phyloP scores from a whole-genome alignment of 1,140 invertebrate species.

The Trigoniulus corallinus region DNA sequence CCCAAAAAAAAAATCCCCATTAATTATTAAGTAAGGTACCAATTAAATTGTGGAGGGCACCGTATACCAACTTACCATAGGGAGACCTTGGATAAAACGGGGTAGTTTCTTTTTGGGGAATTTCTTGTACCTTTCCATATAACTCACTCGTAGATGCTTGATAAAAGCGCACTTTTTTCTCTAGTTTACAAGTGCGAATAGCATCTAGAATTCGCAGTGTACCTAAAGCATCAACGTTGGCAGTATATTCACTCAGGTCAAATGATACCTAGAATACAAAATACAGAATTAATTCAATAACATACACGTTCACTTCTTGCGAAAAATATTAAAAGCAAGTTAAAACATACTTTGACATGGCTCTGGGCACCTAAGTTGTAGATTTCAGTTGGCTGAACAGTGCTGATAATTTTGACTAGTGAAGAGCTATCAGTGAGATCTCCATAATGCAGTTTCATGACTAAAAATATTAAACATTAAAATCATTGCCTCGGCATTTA shows the following conservation, averaged over 20 bases:
- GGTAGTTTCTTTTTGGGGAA: slow-evolving; percentile 93
- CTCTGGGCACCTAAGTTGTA: slow-evolving; percentile 99
- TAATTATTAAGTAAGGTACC: not conserved
- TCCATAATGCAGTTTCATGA: slow-evolving; percentile 93
- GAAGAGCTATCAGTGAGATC: slow-evolving; percentile 98
- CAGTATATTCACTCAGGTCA: slow-evolving; percentile 96
- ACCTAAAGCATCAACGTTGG: slow-evolving; percentile 96
- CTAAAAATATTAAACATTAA: slow-evolving; percentile 16
- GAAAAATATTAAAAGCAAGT: not conserved
- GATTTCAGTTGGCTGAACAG: slow-evolving; percentile 78
- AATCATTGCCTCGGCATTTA: not conserved
- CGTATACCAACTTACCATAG: slow-evolving; percentile 53
- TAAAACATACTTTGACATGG: slow-evolving; percentile 47
- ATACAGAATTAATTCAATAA: not conserved
- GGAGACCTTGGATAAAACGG: slow-evolving; percentile 99
- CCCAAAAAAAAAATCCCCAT: not conserved
- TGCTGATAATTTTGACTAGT: slow-evolving; percentile 83
- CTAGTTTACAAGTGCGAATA: slow-evolving; percentile 76
- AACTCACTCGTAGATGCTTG: slow-evolving; percentile 97
- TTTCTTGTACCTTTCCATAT: slow-evolving; percentile 92
- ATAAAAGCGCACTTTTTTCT: slow-evolving; percentile 78
- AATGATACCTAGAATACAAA: slow-evolving; percentile 55
- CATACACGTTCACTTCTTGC: not conserved
- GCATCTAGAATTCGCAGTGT: slow-evolving; percentile 89
- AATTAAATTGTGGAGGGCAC: not conserved